These are phyloP conservation scores for Epinotia nisella DNA, from an alignment of 2,888 invertebrate genomes.

Conservation along the genomic window DNA sequence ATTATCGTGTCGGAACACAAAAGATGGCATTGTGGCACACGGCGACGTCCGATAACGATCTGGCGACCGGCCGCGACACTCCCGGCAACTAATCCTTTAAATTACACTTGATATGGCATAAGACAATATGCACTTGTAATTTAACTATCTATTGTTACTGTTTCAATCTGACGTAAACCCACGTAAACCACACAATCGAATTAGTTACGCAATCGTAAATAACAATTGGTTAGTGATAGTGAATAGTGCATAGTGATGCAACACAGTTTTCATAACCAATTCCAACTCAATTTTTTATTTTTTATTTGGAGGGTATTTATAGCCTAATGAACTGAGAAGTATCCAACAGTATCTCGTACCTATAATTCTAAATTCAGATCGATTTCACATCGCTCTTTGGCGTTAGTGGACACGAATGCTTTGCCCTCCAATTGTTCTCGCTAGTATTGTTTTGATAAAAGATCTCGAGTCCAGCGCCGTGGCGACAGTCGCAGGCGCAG, in stretches of 20 bases:
- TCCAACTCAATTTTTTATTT: not conserved
- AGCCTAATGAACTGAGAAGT: no score
- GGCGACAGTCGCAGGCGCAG: constrained; percentile 56
- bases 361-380: constrained; percentile 1
- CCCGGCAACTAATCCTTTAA: constrained; percentile 56
- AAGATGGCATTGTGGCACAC: constrained; percentile 81
- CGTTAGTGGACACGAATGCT: constrained; percentile 17
- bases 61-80: constrained; percentile 53
- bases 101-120: constrained; percentile 52
- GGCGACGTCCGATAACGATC: constrained; percentile 79
- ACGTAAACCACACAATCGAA: constrained; percentile 14
- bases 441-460: constrained; percentile 38
- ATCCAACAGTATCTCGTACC: not conserved
- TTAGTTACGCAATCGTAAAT: constrained; percentile 17
- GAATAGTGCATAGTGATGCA: no score
- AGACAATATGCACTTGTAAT: constrained; percentile 47
- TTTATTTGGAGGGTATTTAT: not conserved
- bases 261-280: not conserved
- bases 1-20: constrained; percentile 80
- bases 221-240: constrained; percentile 14
- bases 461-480: constrained; percentile 48
- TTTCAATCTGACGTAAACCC: constrained; percentile 18
- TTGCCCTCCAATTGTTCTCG: constrained; percentile 35
- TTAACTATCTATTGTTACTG: constrained; percentile 31
- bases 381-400: not conserved